These are phyloP conservation scores for Tetrapedia diversipes DNA, from an alignment of 2,888 invertebrate genomes.

Conservation along the genomic window DNA sequence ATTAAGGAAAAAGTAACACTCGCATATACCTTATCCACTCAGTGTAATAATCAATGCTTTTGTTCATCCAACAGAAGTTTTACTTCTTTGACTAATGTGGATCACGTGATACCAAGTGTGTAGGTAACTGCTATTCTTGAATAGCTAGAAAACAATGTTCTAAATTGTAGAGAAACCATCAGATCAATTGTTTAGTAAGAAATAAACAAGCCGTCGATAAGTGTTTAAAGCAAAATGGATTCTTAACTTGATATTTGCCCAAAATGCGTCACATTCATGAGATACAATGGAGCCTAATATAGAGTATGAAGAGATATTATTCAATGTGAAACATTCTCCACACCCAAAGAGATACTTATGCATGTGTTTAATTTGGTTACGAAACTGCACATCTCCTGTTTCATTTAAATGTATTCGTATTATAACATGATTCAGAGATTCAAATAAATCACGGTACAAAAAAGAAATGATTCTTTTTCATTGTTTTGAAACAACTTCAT, in stretches of 20 bases:
- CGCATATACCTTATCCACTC: too few species aligned
- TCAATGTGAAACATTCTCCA: neutral
- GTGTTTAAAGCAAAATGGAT: neutral
- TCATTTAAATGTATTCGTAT: neutral
- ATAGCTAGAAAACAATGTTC: neutral
- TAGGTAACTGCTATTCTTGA: neutral
- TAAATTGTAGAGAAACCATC: neutral
- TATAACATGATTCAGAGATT: neutral
- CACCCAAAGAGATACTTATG: neutral
- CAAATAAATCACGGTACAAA: too few species aligned
- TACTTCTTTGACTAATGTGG: neutral
- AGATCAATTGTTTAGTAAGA: too few species aligned
- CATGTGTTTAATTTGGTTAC: neutral
- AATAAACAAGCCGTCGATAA: neutral
- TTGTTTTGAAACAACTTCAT: too few species aligned
- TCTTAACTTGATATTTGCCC: neutral
- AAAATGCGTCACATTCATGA: neutral
- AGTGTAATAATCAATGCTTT: neutral
- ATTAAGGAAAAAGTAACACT: too few species aligned
- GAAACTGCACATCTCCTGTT: neutral
- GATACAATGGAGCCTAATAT: slow-evolving; percentile 7
- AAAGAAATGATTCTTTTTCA: too few species aligned
- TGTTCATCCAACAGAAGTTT: neutral
- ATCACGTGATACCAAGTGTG: neutral
- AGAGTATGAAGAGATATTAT: too few species aligned